phyloP scores from a whole-genome alignment of 2,113 vertebrate genomes.

The Mus spicilegus region DNA sequence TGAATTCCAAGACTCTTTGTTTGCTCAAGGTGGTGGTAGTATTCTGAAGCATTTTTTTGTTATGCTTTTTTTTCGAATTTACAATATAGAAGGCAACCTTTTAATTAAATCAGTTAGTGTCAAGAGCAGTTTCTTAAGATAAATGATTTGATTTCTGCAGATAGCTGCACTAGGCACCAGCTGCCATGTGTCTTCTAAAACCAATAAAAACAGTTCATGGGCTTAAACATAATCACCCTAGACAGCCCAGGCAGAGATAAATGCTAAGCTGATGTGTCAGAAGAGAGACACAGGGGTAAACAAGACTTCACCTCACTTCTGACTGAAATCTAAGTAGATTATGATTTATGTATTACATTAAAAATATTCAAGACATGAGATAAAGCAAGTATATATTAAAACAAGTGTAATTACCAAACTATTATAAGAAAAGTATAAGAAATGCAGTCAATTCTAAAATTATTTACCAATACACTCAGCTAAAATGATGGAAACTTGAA shows the following conservation, averaged over 20 bases:
- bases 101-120: conserved; percentile 46
- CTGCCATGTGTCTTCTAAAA: conserved; percentile 31
- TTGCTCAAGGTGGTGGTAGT: not conserved
- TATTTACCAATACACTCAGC: not conserved
- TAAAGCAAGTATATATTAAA: not conserved
- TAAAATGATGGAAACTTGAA: not conserved
- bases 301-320: not conserved
- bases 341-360: conserved; percentile 7
- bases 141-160: conserved; percentile 43
- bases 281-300: not conserved
- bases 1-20: not conserved
- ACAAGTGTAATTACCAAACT: not conserved
- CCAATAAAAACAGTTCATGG: not conserved
- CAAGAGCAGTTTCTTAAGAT: conserved; percentile 9
- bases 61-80: not conserved
- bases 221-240: not conserved
- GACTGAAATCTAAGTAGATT: not conserved
- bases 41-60: conserved; percentile 33
- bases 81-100: not conserved
- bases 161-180: not conserved
- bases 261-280: not conserved
- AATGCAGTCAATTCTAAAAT: not conserved
- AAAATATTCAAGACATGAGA: not conserved
- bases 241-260: not conserved
- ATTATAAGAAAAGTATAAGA: not conserved